Evolutionary conservation across 1,140 invertebrate genomes (phyloP).

Genomic region (Mactra quadrangularis): DNA sequence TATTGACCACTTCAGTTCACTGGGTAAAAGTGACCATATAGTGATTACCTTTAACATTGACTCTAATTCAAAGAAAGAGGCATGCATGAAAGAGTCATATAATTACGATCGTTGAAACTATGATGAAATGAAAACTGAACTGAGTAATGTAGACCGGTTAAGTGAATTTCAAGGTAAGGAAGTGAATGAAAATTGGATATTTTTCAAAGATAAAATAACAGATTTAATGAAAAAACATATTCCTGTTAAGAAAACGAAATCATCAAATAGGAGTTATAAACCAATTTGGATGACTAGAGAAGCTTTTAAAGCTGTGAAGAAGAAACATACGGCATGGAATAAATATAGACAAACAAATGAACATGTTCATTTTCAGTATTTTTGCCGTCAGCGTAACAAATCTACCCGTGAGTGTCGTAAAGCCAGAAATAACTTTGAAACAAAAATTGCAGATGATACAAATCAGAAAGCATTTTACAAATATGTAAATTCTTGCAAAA

Average conservation of each 20-base stretch:
- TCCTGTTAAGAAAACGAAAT: neutral
- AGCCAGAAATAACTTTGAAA: conserved; percentile 20
- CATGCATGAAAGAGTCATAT: neutral
- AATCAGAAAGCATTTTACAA: conserved; percentile 15
- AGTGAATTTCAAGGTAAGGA: neutral
- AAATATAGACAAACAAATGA: conserved; percentile 5
- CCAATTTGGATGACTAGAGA: neutral
- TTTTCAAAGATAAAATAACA: neutral
- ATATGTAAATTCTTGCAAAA: neutral
- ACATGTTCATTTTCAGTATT: conserved; percentile 20
- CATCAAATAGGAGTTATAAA: neutral
- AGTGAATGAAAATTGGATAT: neutral
- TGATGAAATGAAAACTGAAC: neutral
- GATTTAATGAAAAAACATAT: neutral
- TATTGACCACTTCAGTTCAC: neutral
- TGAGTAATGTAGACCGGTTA: neutral
- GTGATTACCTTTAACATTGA: neutral
- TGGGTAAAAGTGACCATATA: neutral
- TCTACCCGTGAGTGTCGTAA: conserved; percentile 4
- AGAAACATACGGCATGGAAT: neutral
- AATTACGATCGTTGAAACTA: neutral
- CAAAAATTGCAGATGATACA: neutral
- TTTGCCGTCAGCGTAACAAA: neutral
- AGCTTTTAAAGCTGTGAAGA: neutral
- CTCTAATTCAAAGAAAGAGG: neutral